Base-by-base conservation (phyloP, 2,113 vertebrate genomes). In the Lanius collurio region DNA sequence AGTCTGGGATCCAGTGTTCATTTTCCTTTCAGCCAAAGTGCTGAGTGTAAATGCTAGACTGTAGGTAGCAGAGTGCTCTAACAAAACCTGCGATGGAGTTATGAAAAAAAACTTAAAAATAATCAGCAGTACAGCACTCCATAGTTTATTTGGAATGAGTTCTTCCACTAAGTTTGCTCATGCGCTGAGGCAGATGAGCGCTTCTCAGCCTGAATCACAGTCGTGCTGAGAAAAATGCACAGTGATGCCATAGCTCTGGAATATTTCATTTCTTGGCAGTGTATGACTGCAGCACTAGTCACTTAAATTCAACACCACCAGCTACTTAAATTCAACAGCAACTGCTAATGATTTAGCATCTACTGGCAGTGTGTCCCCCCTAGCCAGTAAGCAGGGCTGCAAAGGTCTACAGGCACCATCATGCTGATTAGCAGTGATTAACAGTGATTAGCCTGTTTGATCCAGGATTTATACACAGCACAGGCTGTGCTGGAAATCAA, bases 371-470 rank as follows among this genome's bases (percentile, higher is more conserved):
- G 91, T 85, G 71, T 87, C 68, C 81, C 90, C 80, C 31, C 37
- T 41, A 78, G 90, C 74, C 87, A 73, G 39, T 57, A 84, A 80
- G 39, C 70, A 83, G 73, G 44, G 67, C 53, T 83, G 60, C 65
- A 87, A 65, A 95, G 87, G 90, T 83, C 91, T 70, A 41, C 78
- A 80, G 87, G 65, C 30, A 83, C 59, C 78, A 88, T 83, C 93
- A 46, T 37, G 37, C 56, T 69, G 91, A 96, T 95, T 94, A 96
- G 78, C 81, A 70, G 79, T 91, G 84, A 96, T 95, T 94, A 97
- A 82, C 87, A 87, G 64, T 87, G 84, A 96, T 97, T 96, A 95
- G 92, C 46, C 83, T 89, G 87, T 86, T 95, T 94, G 89, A 93
- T 96, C 68, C 89, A 90, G 78, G 84, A 95, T 90, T 96, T 93